A percentile compares a stretch with the other conserved stretches of the same genome.
Conservation (phyloP, 2,797 vertebrate genomes). For the Champsocephalus esox region DNA sequence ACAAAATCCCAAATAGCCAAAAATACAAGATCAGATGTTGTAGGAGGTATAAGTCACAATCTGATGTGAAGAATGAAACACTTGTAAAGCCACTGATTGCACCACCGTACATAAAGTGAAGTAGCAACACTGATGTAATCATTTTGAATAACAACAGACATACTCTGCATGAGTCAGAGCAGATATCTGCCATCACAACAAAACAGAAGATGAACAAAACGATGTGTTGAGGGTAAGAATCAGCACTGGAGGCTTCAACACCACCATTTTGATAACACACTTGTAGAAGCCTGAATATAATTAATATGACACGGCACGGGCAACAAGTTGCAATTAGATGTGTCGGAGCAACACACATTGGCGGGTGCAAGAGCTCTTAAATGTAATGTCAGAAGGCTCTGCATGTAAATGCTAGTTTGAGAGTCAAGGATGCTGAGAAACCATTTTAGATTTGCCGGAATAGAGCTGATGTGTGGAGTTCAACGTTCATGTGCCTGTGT, state of each 20-base stretch:
- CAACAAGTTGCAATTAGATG: neutral
- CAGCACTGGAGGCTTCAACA: neutral
- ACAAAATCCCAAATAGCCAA: neutral
- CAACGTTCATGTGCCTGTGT: neutral
- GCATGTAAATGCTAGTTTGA: constrained; percentile 5
- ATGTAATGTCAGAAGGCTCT: constrained; percentile 12
- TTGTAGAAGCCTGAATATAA: constrained; percentile 2
- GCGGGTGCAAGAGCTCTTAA: constrained; percentile 7
- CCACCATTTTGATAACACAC: neutral
- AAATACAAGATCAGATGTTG: neutral
- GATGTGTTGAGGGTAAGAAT: neutral
- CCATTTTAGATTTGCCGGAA: neutral
- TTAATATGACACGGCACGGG: neutral
- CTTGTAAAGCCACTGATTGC: neutral
- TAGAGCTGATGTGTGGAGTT: neutral
- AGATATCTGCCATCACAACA: neutral
- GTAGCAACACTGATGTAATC: neutral
- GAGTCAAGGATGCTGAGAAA: constrained; percentile 1
- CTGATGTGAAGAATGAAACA: neutral
- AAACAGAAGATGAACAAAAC: neutral
- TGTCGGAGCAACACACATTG: neutral
- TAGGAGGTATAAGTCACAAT: constrained; percentile 2
- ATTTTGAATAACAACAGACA: neutral
- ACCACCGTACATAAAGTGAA: neutral
- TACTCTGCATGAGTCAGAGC: neutral